These are phyloP conservation scores for Hirudo medicinalis DNA, from an alignment of 1,140 invertebrate species.

Conservation along the genomic window DNA sequence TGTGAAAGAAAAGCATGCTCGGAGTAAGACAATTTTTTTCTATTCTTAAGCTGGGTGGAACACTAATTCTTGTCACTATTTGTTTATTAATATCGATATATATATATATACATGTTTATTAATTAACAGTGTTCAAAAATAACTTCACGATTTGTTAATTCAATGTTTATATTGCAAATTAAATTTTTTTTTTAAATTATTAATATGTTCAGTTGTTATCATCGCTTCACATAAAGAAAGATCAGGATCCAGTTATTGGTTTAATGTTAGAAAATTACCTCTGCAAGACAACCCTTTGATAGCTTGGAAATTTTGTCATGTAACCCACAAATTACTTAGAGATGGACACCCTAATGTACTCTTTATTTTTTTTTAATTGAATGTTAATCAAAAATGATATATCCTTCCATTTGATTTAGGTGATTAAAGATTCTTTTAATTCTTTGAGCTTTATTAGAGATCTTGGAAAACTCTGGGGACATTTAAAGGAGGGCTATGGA, in stretches of 20 bases:
- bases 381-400: neutral
- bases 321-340: conserved; percentile 82
- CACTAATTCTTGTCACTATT: neutral
- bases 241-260: conserved; percentile 78
- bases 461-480: conserved; percentile 45
- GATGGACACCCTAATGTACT: conserved; percentile 76
- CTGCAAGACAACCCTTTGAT: conserved; percentile 81
- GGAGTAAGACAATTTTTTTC: conserved; percentile 55
- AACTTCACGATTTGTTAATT: neutral
- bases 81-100: neutral
- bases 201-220: conserved; percentile 57
- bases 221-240: conserved; percentile 89
- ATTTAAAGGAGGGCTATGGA: conserved; percentile 81
- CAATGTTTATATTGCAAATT: too few relatives aligned
- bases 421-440: neutral
- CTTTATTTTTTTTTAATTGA: conserved; percentile 13
- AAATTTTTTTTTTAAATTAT: too few relatives aligned
- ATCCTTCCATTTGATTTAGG: conserved; percentile 2
- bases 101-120: too few relatives aligned
- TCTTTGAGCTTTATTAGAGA: conserved; percentile 9
- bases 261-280: conserved; percentile 58
- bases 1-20: conserved; percentile 91
- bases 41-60: neutral
- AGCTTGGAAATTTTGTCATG: conserved; percentile 97
- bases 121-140: neutral